These are phyloP conservation scores for Ailurus styani DNA, from an alignment of 2,113 vertebrate genomes.

Conservation along the genomic window DNA sequence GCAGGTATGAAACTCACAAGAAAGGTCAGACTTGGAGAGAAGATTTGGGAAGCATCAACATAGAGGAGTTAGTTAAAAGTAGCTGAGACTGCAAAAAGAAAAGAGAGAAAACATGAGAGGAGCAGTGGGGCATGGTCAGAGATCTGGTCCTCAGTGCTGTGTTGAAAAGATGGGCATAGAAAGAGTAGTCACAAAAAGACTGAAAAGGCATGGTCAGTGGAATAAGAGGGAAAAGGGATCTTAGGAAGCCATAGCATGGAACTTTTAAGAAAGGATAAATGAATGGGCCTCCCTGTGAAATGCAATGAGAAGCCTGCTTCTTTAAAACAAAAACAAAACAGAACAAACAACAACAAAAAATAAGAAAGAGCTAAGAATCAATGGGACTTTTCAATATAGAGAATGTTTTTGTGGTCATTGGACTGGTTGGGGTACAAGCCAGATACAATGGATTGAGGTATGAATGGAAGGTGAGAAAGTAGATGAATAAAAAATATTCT, in stretches of 20 bases:
- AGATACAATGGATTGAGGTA: background rate
- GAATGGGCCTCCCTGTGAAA: background rate
- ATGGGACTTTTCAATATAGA: background rate
- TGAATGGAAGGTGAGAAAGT: background rate
- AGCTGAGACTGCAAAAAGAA: background rate
- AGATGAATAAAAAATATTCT: background rate
- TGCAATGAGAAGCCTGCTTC: background rate
- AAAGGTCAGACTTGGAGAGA: background rate
- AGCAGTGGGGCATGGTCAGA: background rate
- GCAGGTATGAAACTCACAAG: background rate
- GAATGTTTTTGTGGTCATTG: background rate
- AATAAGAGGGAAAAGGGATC: background rate
- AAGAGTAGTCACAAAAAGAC: background rate
- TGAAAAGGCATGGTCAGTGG: background rate
- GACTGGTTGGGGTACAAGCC: background rate
- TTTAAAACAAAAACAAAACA: background rate
- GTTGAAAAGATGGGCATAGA: background rate
- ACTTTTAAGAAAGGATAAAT: conserved; percentile 3
- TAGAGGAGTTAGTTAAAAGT: background rate
- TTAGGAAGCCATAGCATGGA: background rate
- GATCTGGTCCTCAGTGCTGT: background rate
- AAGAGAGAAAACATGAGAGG: background rate
- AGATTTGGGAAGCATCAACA: background rate
- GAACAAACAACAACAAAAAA: background rate
- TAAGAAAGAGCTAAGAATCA: too few species aligned